Percentiles rank a stretch among this genome's conserved stretches.
Conservation (phyloP, 2,797 vertebrate genomes). For the Diplodus sargus region DNA sequence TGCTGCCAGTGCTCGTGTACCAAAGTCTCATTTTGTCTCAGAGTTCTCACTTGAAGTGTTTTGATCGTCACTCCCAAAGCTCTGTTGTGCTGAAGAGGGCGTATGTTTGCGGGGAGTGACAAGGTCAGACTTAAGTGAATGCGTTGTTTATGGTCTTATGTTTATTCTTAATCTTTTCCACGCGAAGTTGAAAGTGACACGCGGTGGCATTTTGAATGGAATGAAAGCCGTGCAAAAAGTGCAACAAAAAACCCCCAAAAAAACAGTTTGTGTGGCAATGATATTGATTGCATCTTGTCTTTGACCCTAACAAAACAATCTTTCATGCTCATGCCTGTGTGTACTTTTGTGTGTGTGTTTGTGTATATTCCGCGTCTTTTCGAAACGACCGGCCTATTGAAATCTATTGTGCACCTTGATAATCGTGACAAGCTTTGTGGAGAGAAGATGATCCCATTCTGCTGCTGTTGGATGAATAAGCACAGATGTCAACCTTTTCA, state of each 20-base stretch:
- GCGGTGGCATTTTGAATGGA: not conserved
- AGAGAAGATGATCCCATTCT: slow-evolving; percentile 92
- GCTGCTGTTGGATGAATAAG: slow-evolving; percentile 92
- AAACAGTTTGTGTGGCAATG: not conserved
- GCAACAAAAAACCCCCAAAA: not conserved
- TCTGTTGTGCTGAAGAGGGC: not conserved
- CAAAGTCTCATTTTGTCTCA: not conserved
- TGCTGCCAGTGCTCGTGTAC: not conserved
- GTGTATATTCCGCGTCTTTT: slow-evolving; percentile 85
- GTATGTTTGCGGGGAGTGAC: not conserved
- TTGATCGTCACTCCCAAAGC: not conserved
- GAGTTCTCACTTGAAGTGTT: not conserved
- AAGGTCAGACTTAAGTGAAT: not conserved
- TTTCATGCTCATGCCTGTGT: not conserved
- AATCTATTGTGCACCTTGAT: slow-evolving; percentile 91
- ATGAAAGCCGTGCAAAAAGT: not conserved
- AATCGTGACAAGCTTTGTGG: slow-evolving; percentile 93
- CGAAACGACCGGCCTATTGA: slow-evolving; percentile 91
- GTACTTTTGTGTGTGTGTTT: slow-evolving; percentile 1
- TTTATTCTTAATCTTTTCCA: not conserved
- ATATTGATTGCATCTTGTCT: slow-evolving; percentile 45
- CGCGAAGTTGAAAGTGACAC: not conserved
- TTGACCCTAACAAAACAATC: slow-evolving; percentile 24
- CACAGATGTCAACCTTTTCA: slow-evolving; percentile 98
- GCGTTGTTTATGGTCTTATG: not conserved